These are phyloP conservation scores for Nephrotoma guestfalica DNA, from an alignment of 2,888 invertebrate genomes.

Conservation along the genomic window DNA sequence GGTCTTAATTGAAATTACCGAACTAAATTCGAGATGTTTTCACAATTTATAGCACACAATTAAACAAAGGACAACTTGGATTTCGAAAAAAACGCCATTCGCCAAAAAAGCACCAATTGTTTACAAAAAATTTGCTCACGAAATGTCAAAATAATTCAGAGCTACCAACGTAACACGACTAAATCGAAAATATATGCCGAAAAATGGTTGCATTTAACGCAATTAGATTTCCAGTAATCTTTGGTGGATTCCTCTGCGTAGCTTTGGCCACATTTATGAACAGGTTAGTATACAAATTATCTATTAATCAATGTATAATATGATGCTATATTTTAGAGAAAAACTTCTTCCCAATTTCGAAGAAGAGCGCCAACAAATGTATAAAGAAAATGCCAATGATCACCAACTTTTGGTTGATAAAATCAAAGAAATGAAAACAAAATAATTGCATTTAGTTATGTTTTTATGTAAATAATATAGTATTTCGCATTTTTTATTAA, in stretches of 20 bases:
- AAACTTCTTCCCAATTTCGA: slow-evolving; percentile 9
- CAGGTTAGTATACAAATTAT: not conserved
- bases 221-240: slow-evolving; percentile 9
- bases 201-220: slow-evolving; percentile 9
- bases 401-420: slow-evolving; percentile 6
- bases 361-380: slow-evolving; percentile 8
- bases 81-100: not conserved
- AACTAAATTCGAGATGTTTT: not conserved
- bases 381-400: slow-evolving; percentile 3
- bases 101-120: not conserved
- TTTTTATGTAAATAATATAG: not conserved
- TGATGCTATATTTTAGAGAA: slow-evolving; percentile 4
- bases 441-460: not conserved
- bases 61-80: not conserved
- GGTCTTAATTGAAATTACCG: not conserved
- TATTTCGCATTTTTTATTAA: not conserved
- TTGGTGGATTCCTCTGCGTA: slow-evolving; percentile 7
- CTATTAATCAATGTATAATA: not conserved
- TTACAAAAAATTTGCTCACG: not conserved
- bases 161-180: not conserved
- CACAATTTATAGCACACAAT: not conserved
- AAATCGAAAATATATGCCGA: not conserved
- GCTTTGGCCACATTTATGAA: slow-evolving; percentile 6
- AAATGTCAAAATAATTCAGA: not conserved
- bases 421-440: slow-evolving; percentile 7